phyloP scores from a whole-genome alignment of 2,888 invertebrate genomes.

The Carterocephalus palaemon region DNA sequence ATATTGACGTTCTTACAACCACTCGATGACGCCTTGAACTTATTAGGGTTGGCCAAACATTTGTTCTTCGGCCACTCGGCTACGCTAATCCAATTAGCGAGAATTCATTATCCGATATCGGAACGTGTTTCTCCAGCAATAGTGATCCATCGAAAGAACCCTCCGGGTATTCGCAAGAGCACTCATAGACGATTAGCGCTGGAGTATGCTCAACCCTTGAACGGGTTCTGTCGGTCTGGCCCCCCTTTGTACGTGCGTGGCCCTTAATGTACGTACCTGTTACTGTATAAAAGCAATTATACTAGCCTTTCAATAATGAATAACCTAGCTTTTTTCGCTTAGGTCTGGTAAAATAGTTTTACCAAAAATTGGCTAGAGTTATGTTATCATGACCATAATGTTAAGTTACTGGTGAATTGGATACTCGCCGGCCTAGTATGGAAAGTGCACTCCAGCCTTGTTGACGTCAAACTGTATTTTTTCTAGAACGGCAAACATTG shows the following conservation, averaged over 20 bases:
- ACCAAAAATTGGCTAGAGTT: too few species aligned
- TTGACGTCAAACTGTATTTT: too few species aligned
- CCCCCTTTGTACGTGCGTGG: constrained; percentile 56
- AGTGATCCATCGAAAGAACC: constrained; percentile 68
- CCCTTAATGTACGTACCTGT: constrained; percentile 44
- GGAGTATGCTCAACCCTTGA: constrained; percentile 59
- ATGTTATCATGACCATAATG: too few species aligned
- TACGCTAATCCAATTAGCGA: constrained; percentile 63
- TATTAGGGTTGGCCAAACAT: constrained; percentile 31
- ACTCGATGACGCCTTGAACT: constrained; percentile 8
- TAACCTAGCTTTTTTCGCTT: too few species aligned
- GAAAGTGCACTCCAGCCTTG: too few species aligned
- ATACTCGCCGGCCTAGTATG: too few species aligned
- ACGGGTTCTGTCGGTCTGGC: constrained; percentile 50
- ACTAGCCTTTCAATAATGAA: constrained; percentile 37
- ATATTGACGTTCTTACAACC: constrained; percentile 7
- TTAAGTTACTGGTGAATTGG: too few species aligned
- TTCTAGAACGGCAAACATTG: too few species aligned
- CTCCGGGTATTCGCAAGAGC: constrained; percentile 58
- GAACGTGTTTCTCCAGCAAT: constrained; percentile 64
- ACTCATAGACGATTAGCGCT: constrained; percentile 66
- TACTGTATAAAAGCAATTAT: constrained; percentile 51
- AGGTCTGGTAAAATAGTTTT: too few species aligned
- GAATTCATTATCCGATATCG: constrained; percentile 64
- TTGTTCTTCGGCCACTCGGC: constrained; percentile 40